Base-by-base conservation (phyloP, 2,797 vertebrate species). In the Galago senegalensis region DNA sequence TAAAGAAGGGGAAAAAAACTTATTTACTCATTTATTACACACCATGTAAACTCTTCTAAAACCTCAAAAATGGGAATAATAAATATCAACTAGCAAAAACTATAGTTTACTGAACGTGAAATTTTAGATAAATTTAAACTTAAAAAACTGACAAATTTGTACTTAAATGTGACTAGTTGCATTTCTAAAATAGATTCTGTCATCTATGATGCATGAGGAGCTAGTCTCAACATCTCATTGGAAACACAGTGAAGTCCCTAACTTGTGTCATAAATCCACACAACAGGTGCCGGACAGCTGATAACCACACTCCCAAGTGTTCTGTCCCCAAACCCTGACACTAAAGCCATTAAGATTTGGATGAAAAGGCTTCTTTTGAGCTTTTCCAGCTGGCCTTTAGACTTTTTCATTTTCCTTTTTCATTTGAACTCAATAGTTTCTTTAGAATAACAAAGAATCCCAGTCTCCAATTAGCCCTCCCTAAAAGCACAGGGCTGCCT, bases 401-500 rank as follows among this genome's bases (percentile, higher is more conserved):
- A n/a, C 69, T 76, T 93, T 88, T 89, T 97, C 82, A 49, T 95
- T 21, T 96, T 83, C 4, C 4, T 93, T 91, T 97, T 95, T 83
- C 89, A 70, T 87, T 95, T 97, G 92, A 97, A 98, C 18, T 76
- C 93, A 96, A 94, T 93, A 96, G 93, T 79, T 86, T 80, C 92
- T 96, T 96, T 85, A 97, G 97, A 98, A 97, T 94, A 97, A 97
- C 89, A 95, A 97, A 98, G 96, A 98, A 90, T 16, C 49, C 73
- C 91, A 31, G 72, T 83, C 96, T 93, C 95, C 93, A 98, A 95
- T 83, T 83, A 97, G 72, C 65, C 94, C 94, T 82, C 85, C 81
- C 95, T 89, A 96, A 93, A 96, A 98, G 96, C 96, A 95, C 76
- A 88, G 92, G 88, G 95, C 96, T 96, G 93, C 97, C 97, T 94